A percentile compares a stretch with the other conserved stretches of the same genome.
These are phyloP conservation scores for Glomeris maerens DNA, from an alignment of 1,140 invertebrate species.

Conservation along the genomic window DNA sequence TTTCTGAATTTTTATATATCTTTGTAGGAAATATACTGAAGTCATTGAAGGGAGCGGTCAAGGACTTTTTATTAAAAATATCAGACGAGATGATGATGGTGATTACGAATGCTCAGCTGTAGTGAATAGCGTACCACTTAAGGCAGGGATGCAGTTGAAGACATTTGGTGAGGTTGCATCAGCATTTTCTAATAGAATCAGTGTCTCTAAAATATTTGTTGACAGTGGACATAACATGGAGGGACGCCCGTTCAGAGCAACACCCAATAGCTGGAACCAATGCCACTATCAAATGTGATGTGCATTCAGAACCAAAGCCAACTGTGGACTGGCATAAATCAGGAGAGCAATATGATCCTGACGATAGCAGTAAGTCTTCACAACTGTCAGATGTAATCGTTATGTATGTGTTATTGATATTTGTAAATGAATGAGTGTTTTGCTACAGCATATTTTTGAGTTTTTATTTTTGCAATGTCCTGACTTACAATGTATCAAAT, in stretches of 20 bases:
- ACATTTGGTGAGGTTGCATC: too few species aligned
- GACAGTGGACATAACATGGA: constrained; percentile 67
- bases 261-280: constrained; percentile 58
- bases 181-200: too few species aligned
- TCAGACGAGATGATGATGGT: too few species aligned
- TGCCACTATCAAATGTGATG: constrained; percentile 65
- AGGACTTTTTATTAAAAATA: too few species aligned
- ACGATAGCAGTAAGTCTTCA: neutral
- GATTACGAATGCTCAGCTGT: too few species aligned
- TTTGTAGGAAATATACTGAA: too few species aligned
- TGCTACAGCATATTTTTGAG: neutral
- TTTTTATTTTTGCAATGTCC: neutral
- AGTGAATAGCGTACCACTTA: too few species aligned
- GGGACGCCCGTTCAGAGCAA: constrained; percentile 68
- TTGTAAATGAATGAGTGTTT: neutral
- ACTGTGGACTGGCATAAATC: constrained; percentile 52
- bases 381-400: neutral
- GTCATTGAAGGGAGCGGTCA: too few species aligned
- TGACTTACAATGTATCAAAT: neutral
- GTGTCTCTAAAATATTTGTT: too few species aligned
- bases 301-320: constrained; percentile 66
- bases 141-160: too few species aligned
- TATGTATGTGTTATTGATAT: neutral
- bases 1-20: too few species aligned
- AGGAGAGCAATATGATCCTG: neutral